These are phyloP conservation scores for Microctonus aethiopoides DNA, from an alignment of 2,888 invertebrate species.

Conservation along the genomic window DNA sequence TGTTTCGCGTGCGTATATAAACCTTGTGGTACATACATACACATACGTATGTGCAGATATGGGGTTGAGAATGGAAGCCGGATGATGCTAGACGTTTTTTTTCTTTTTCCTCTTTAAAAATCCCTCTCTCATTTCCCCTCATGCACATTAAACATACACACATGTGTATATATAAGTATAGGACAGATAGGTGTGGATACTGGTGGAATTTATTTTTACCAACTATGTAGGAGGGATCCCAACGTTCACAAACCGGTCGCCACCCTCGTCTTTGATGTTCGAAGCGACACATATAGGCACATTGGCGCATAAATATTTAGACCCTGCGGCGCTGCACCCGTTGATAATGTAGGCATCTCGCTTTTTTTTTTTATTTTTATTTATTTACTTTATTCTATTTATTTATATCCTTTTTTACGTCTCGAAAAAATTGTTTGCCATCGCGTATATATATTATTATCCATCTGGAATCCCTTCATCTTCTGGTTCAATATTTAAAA, in stretches of 20 bases:
- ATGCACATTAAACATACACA: neutral
- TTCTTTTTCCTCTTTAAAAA: conserved; percentile 19
- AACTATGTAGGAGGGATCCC: conserved; percentile 56
- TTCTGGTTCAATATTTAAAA: neutral
- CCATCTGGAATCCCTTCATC: neutral
- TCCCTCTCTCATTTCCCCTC: neutral
- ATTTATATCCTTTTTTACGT: neutral
- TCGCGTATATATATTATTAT: neutral
- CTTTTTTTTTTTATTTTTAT: conserved; percentile 29
- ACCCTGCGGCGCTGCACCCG: conserved; percentile 46
- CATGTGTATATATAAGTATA: conserved; percentile 4
- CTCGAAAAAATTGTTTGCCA: neutral
- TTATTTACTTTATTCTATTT: neutral
- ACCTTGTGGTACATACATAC: conserved; percentile 44
- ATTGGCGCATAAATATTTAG: conserved; percentile 65
- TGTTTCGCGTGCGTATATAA: conserved; percentile 61
- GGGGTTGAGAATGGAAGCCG: conserved; percentile 32
- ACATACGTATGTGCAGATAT: conserved; percentile 27
- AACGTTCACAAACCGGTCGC: conserved; percentile 28
- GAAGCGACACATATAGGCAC: conserved; percentile 49
- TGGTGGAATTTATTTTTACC: conserved; percentile 63
- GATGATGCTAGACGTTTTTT: conserved; percentile 29
- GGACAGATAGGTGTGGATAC: conserved; percentile 26
- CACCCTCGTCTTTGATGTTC: conserved; percentile 61
- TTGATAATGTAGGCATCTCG: conserved; percentile 52